Conservation (phyloP, 2,113 vertebrate species). For the Eulemur rufifrons region DNA sequence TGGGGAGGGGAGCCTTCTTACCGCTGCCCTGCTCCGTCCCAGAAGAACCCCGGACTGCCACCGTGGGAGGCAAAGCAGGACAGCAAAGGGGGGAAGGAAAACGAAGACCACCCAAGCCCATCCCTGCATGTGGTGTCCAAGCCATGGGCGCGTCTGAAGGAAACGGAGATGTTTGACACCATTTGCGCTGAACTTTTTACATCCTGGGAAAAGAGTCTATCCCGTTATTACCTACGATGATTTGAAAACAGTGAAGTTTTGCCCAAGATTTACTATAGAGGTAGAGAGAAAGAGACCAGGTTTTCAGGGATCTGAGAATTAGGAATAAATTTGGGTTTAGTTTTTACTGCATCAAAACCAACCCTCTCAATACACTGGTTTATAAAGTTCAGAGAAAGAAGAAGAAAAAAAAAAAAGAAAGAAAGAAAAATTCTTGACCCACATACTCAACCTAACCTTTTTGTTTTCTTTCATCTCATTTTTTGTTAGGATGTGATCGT, state of each 20-base stretch:
- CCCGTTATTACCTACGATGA: not conserved
- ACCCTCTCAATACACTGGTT: not conserved
- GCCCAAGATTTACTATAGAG: not conserved
- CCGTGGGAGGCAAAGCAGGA: too few relatives aligned
- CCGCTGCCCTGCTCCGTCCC: rapidly evolving
- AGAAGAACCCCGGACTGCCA: not conserved
- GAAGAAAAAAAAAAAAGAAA: not conserved
- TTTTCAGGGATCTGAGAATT: not conserved
- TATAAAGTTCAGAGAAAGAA: not conserved
- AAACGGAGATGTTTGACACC: not conserved
- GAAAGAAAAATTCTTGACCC: not conserved
- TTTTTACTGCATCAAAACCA: not conserved
- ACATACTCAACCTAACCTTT: not conserved
- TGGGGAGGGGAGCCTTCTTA: not conserved
- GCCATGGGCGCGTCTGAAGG: not conserved
- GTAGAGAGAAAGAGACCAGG: not conserved
- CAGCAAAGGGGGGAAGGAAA: not conserved
- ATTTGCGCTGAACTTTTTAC: not conserved
- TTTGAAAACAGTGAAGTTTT: not conserved
- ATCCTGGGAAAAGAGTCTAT: not conserved
- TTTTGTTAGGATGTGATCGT: not conserved
- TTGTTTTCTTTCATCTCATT: not conserved
- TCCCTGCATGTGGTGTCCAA: not conserved
- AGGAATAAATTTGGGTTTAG: too few relatives aligned
- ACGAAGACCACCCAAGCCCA: rapidly evolving